Percentiles rank a stretch among this genome's conserved stretches.
Conservation (phyloP, 2,888 invertebrate species). For the Neocrepidodera transversa region DNA sequence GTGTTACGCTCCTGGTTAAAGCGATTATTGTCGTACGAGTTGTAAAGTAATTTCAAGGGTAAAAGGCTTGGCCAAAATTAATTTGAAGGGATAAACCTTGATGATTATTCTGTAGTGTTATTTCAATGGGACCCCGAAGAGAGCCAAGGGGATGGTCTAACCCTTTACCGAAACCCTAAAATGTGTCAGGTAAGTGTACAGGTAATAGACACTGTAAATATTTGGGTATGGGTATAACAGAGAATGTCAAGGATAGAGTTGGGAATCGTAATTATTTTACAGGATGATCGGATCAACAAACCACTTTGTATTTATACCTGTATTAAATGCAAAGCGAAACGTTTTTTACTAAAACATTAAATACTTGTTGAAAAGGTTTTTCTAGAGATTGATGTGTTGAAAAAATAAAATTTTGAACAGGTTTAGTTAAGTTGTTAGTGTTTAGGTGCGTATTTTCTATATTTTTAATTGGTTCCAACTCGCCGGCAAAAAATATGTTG, state of each 20-base stretch:
- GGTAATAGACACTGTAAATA: constrained; percentile 22
- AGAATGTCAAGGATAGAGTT: background rate
- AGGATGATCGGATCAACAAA: background rate
- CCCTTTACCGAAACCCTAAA: constrained; percentile 10
- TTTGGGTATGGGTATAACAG: constrained; percentile 9
- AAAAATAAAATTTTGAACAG: too few relatives aligned
- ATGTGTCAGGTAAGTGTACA: constrained; percentile 19
- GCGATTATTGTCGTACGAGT: constrained; percentile 15
- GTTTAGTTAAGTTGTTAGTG: too few relatives aligned
- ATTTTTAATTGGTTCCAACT: too few relatives aligned
- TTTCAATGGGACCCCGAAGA: constrained; percentile 7
- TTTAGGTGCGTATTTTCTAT: too few relatives aligned
- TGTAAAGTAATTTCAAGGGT: constrained; percentile 17
- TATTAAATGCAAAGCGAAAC: too few relatives aligned
- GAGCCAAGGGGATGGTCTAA: background rate
- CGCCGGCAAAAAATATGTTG: too few relatives aligned
- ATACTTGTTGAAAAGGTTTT: too few relatives aligned
- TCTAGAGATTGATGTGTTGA: too few relatives aligned
- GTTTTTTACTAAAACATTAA: too few relatives aligned
- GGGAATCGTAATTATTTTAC: background rate
- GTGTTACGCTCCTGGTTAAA: constrained; percentile 6
- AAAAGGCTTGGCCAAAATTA: constrained; percentile 20
- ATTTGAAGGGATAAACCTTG: constrained; percentile 21
- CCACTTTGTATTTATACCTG: too few relatives aligned
- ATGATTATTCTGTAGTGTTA: constrained; percentile 25